These are phyloP conservation scores for Cinclus cinclus DNA, from an alignment of 2,113 vertebrate species.

Conservation along the genomic window DNA sequence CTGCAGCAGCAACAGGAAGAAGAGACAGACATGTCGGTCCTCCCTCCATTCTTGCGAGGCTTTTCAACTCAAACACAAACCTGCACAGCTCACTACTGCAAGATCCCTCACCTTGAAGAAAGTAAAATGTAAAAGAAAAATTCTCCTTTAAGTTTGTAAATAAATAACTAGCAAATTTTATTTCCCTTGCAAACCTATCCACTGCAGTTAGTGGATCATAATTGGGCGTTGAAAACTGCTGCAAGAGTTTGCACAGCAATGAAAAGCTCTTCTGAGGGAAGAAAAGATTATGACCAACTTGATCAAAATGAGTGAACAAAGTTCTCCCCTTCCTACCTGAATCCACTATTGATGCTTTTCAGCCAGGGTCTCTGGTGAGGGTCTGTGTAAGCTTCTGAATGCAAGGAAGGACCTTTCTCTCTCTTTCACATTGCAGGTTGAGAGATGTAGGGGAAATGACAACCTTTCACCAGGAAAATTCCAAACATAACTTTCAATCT, in stretches of 20 bases:
- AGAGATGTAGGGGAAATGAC: neutral
- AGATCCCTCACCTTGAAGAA: neutral
- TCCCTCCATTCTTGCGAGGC: neutral
- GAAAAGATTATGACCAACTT: neutral
- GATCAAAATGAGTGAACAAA: neutral
- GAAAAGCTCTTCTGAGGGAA: neutral
- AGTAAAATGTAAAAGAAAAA: neutral
- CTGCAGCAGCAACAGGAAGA: slow-evolving; percentile 8
- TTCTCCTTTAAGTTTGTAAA: neutral
- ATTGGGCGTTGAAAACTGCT: neutral
- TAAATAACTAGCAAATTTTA: neutral
- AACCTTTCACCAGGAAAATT: neutral
- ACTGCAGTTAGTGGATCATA: neutral
- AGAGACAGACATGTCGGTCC: neutral
- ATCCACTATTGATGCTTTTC: neutral
- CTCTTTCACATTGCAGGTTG: neutral
- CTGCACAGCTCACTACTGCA: neutral
- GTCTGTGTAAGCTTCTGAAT: neutral
- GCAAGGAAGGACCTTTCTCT: neutral
- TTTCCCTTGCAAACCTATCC: neutral
- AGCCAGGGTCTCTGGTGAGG: neutral
- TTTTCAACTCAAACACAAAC: neutral
- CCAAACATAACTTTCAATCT: neutral
- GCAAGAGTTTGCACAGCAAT: neutral
- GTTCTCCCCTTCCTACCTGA: neutral